Conservation (phyloP, 2,113 vertebrate genomes). For the Erpornis zantholeuca region DNA sequence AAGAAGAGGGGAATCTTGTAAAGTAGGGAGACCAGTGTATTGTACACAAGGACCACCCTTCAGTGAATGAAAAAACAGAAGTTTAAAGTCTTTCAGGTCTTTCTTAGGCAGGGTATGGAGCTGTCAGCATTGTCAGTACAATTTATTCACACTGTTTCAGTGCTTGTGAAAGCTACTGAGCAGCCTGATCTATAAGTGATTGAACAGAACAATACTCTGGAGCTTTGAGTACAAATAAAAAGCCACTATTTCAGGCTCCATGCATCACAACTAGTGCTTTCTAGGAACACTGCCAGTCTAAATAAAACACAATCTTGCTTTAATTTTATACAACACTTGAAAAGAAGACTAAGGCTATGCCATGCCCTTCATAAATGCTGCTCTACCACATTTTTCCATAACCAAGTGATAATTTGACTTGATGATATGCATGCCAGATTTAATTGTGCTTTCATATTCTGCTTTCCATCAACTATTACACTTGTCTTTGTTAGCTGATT, state of each 20-base stretch:
- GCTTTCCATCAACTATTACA: not conserved
- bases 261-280: conserved; percentile 45
- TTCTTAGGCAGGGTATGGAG: conserved; percentile 33
- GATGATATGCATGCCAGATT: conserved; percentile 8
- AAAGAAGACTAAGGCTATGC: not conserved
- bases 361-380: not conserved
- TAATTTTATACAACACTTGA: conserved; percentile 37
- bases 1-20: conserved; percentile 4
- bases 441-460: conserved; percentile 30
- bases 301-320: conserved; percentile 49
- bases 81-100: conserved; percentile 31
- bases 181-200: conserved; percentile 39
- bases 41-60: not conserved
- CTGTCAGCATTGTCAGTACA: conserved; percentile 42
- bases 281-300: conserved; percentile 61
- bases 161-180: conserved; percentile 56
- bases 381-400: not conserved
- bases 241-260: conserved; percentile 42
- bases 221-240: conserved; percentile 57
- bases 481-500: conserved; percentile 3
- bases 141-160: conserved; percentile 64
- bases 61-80: conserved; percentile 15
- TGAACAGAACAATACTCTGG: conserved; percentile 59
- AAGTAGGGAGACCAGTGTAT: not conserved
- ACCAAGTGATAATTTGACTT: conserved; percentile 27